Conservation (phyloP, 2,113 vertebrate genomes). For the Chlamydotis undulata region DNA sequence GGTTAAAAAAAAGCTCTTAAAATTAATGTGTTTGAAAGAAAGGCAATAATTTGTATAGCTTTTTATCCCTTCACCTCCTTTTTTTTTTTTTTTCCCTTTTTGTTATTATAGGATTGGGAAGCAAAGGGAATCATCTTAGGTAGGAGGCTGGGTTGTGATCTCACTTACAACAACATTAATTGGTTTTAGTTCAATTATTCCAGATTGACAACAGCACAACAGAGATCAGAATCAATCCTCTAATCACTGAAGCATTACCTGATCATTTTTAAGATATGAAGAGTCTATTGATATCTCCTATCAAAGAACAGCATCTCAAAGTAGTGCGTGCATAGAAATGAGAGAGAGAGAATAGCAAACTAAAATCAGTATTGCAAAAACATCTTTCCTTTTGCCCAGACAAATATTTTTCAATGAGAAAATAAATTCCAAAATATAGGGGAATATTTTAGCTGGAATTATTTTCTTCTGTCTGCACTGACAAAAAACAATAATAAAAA, state of each 20-base stretch:
- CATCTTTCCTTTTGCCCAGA: neutral
- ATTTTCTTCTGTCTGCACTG: neutral
- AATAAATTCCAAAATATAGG: neutral
- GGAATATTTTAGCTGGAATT: neutral
- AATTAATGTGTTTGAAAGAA: neutral
- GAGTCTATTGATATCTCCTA: conserved; percentile 13
- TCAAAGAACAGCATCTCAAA: neutral
- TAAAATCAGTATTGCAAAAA: neutral
- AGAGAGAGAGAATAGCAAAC: neutral
- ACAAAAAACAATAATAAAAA: neutral
- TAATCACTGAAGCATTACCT: conserved; percentile 4
- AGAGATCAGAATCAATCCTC: neutral
- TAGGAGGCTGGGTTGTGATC: neutral
- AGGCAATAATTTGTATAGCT: neutral
- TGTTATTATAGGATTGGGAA: neutral
- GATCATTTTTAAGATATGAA: conserved; percentile 10
- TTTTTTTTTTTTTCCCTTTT: neutral
- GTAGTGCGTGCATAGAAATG: neutral
- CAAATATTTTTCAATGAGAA: neutral
- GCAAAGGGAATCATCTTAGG: neutral
- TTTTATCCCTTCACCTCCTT: accelerated
- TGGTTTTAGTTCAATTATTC: conserved; percentile 19
- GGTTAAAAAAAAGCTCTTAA: neutral
- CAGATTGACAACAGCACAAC: conserved; percentile 1
- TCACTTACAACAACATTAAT: neutral